phyloP scores from a whole-genome alignment of 2,888 invertebrate species.

The Lasioglossum calceatum region DNA sequence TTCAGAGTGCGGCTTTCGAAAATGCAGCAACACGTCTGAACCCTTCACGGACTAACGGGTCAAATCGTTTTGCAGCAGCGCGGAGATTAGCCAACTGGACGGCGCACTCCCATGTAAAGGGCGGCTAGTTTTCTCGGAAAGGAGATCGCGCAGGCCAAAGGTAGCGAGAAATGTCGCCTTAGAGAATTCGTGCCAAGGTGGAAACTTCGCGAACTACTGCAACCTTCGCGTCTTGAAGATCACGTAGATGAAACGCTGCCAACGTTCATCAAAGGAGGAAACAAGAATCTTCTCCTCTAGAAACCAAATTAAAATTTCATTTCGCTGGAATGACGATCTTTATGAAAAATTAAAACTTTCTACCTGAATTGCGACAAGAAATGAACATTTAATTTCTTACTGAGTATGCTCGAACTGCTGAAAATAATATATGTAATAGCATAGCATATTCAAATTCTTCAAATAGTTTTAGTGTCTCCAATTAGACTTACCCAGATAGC shows the following conservation, averaged over 20 bases:
- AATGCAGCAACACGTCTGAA: neutral
- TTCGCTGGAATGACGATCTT: too few species aligned
- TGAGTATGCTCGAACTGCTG: too few species aligned
- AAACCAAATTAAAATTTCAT: too few species aligned
- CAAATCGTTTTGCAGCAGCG: constrained; percentile 28
- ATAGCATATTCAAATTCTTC: too few species aligned
- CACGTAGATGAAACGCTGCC: constrained; percentile 21
- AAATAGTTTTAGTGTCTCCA: too few species aligned
- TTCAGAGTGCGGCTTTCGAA: neutral
- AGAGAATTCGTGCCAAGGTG: constrained; percentile 80
- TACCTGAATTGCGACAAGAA: too few species aligned
- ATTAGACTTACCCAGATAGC: too few species aligned
- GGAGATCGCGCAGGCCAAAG: constrained; percentile 71
- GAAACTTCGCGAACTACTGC: constrained; percentile 66
- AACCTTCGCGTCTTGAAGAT: constrained; percentile 59
- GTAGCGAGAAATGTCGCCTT: constrained; percentile 65
- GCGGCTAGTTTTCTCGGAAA: constrained; percentile 77
- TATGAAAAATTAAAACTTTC: too few species aligned
- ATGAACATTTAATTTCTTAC: too few species aligned
- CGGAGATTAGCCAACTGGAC: constrained; percentile 52
- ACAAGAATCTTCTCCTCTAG: neutral
- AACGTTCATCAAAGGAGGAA: neutral
- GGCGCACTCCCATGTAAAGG: constrained; percentile 59
- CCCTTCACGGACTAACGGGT: constrained; percentile 27
- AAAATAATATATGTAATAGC: too few species aligned